Conservation (phyloP, 2,888 invertebrate species). For the Ennomos quercinarius region DNA sequence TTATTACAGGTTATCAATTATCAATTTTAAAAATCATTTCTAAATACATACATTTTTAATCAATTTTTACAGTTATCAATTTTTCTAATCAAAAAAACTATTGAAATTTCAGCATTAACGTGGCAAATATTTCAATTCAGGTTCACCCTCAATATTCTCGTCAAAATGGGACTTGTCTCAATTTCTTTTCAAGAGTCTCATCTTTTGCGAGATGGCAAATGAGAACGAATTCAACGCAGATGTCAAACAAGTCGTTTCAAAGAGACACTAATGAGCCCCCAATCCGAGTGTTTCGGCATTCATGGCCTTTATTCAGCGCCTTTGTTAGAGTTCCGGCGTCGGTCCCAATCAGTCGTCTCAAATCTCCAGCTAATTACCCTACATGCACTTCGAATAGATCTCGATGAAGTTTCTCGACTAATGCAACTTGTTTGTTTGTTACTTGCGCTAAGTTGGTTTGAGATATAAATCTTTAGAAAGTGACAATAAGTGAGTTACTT, state of each 20-base stretch:
- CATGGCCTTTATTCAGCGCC: slow-evolving; percentile 29
- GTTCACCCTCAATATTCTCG: slow-evolving; percentile 34
- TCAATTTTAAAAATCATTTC: too few relatives aligned
- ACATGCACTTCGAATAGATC: slow-evolving; percentile 33
- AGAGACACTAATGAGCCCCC: slow-evolving; percentile 59
- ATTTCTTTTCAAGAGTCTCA: slow-evolving; percentile 50
- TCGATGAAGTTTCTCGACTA: slow-evolving; percentile 31
- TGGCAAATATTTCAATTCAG: slow-evolving; percentile 27
- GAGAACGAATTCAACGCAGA: slow-evolving; percentile 57
- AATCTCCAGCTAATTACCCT: slow-evolving; percentile 45
- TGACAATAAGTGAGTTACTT: background rate
- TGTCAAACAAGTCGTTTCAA: slow-evolving; percentile 61
- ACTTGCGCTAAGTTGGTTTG: slow-evolving; percentile 20
- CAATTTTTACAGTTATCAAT: too few relatives aligned
- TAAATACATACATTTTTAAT: too few relatives aligned
- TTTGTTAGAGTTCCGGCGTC: slow-evolving; percentile 36
- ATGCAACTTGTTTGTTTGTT: slow-evolving; percentile 37
- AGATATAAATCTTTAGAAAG: slow-evolving; percentile 22
- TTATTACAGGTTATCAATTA: too few relatives aligned
- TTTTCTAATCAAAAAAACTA: too few relatives aligned
- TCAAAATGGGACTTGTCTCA: slow-evolving; percentile 48
- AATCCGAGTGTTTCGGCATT: slow-evolving; percentile 55
- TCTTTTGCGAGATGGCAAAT: slow-evolving; percentile 58
- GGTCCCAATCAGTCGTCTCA: slow-evolving; percentile 41
- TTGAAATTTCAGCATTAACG: slow-evolving; percentile 4